phyloP scores from a whole-genome alignment of 2,888 invertebrate genomes.

The Candidula unifasciata region DNA sequence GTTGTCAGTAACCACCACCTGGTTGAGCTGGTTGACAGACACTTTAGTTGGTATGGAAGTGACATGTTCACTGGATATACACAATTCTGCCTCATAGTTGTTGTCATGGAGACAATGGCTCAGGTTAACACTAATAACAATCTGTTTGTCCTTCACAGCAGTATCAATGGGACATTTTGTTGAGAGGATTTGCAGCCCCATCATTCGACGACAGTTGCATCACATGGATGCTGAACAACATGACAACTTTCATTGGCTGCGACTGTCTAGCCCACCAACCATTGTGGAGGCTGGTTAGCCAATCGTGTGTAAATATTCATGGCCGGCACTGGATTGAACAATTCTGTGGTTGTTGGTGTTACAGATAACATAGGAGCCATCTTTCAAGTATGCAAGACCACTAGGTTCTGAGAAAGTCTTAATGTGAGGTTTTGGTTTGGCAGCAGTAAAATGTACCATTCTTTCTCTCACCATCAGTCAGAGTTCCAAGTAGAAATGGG shows the following conservation, averaged over 20 bases:
- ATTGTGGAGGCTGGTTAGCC: conserved; percentile 48
- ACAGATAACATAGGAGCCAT: conserved; percentile 96
- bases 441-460: conserved; percentile 79
- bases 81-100: conserved; percentile 93
- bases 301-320: conserved; percentile 48
- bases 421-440: conserved; percentile 99
- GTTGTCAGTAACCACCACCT: conserved; percentile 99
- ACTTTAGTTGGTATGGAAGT: conserved; percentile 99
- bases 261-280: conserved; percentile 32
- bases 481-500: conserved; percentile 51
- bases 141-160: conserved; percentile 99
- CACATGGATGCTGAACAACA: conserved; percentile 96
- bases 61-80: conserved; percentile 98
- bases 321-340: conserved; percentile 98
- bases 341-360: conserved; percentile 99
- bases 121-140: conserved; percentile 99
- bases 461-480: conserved; percentile 49
- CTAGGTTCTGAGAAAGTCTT: conserved; percentile 99
- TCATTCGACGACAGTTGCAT: conserved; percentile 99
- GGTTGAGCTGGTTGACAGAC: conserved; percentile 97
- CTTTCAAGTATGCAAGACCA: conserved; percentile 99
- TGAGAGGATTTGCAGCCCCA: conserved; percentile 85
- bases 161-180: conserved; percentile 98
- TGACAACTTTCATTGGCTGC: conserved; percentile 87
- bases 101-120: conserved; percentile 98